phyloP scores from a whole-genome alignment of 1,140 invertebrate genomes.

The Cotesia typhae region DNA sequence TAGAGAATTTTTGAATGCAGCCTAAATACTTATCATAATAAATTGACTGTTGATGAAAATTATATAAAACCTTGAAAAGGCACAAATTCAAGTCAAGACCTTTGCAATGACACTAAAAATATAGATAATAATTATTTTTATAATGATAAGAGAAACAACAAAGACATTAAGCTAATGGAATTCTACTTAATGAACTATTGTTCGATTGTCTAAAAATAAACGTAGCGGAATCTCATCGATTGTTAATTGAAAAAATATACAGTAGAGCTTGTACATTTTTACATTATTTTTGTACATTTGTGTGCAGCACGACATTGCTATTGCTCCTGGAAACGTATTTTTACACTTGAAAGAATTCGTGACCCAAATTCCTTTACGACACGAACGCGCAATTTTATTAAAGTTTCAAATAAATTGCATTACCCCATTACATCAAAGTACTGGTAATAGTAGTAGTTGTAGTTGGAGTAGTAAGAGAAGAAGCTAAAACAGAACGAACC shows the following conservation, averaged over 20 bases:
- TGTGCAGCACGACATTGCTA: conserved; percentile 4
- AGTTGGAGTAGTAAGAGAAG: not conserved
- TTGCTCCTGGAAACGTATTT: conserved; percentile 42
- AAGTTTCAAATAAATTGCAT: conserved; percentile 52
- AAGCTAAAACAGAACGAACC: not conserved
- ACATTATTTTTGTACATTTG: conserved; percentile 7
- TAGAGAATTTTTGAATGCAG: too few species aligned
- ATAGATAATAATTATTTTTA: not conserved
- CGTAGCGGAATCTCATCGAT: not conserved
- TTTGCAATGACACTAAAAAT: too few species aligned
- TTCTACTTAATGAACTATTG: too few species aligned
- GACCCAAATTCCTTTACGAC: conserved; percentile 49
- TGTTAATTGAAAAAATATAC: not conserved
- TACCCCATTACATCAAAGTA: conserved; percentile 43
- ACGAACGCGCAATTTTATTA: conserved; percentile 43
- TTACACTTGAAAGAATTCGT: conserved; percentile 44
- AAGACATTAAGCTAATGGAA: not conserved
- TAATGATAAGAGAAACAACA: not conserved
- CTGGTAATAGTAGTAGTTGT: not conserved
- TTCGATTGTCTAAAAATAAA: too few species aligned
- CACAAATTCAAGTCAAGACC: too few species aligned
- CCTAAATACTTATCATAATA: too few species aligned
- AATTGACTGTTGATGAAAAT: too few species aligned
- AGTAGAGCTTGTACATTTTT: not conserved
- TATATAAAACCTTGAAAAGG: too few species aligned